A percentile compares a stretch with the other conserved stretches of the same genome.
Conservation (phyloP, 2,113 vertebrate species). For the Burhinus bistriatus region DNA sequence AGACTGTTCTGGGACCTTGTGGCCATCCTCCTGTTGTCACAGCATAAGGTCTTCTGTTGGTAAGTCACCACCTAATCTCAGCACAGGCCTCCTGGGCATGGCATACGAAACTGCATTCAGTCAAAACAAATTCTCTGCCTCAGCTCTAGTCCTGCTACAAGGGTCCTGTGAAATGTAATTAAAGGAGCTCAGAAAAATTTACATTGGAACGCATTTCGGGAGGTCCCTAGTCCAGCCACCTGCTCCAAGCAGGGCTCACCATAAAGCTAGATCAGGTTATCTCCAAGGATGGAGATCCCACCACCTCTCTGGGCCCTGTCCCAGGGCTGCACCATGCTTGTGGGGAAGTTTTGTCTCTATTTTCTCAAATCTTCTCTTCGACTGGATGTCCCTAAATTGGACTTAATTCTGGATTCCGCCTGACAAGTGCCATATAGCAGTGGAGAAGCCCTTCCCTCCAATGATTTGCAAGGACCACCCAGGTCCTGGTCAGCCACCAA, state of each 20-base stretch:
- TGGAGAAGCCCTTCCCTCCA: neutral
- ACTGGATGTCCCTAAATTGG: neutral
- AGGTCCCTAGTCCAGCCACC: neutral
- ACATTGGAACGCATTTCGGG: neutral
- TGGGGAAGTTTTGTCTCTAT: neutral
- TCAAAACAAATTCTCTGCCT: neutral
- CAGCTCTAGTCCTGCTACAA: neutral
- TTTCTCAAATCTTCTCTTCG: neutral
- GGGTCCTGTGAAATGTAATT: neutral
- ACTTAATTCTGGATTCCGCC: neutral
- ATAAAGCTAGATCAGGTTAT: neutral
- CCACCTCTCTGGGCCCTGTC: neutral
- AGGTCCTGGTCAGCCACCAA: rapidly evolving
- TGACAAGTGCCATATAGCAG: neutral
- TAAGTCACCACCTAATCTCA: neutral
- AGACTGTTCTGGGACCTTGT: neutral
- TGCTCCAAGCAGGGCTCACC: neutral
- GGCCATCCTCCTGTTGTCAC: neutral
- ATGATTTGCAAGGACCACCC: neutral
- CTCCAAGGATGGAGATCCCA: neutral
- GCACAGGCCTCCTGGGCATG: neutral
- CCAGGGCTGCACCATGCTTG: neutral
- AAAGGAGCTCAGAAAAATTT: neutral
- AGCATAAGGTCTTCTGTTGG: neutral
- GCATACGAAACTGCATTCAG: neutral